Conservation (phyloP, 2,888 invertebrate species). For the Neoscelio sp. region DNA sequence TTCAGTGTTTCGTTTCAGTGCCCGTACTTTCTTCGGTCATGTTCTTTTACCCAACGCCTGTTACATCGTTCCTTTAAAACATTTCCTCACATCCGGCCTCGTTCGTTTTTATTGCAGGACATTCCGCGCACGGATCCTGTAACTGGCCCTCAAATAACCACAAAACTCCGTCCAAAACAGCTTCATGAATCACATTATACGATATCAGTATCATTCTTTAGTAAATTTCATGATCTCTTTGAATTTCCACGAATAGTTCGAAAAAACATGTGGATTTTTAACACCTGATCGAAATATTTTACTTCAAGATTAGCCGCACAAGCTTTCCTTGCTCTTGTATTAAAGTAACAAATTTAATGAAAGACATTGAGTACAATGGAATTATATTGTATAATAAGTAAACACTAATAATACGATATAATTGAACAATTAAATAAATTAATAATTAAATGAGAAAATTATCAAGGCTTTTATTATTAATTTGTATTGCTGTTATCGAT, state of each 20-base stretch:
- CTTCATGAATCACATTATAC: background rate
- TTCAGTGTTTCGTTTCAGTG: constrained; percentile 57
- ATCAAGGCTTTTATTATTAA: too few species aligned
- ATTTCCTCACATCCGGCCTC: constrained; percentile 52
- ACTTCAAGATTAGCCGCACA: too few species aligned
- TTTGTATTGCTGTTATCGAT: too few species aligned
- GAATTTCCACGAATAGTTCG: background rate
- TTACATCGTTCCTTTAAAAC: too few species aligned
- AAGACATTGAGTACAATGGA: too few species aligned
- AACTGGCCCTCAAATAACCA: constrained; percentile 36
- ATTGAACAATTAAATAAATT: too few species aligned
- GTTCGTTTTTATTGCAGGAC: constrained; percentile 76
- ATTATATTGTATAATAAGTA: too few species aligned
- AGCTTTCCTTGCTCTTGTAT: too few species aligned
- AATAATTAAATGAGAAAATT: too few species aligned
- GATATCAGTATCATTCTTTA: background rate
- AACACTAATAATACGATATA: too few species aligned
- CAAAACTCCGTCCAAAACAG: background rate
- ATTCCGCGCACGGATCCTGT: constrained; percentile 69
- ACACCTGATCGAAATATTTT: constrained; percentile 9
- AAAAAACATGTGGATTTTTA: constrained; percentile 1
- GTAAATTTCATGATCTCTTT: constrained; percentile 21
- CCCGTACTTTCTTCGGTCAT: constrained; percentile 9
- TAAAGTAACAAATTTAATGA: too few species aligned
- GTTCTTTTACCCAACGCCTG: constrained; percentile 14